phyloP scores from a whole-genome alignment of 1,140 invertebrate genomes.

The Scaptomyza pallida region DNA sequence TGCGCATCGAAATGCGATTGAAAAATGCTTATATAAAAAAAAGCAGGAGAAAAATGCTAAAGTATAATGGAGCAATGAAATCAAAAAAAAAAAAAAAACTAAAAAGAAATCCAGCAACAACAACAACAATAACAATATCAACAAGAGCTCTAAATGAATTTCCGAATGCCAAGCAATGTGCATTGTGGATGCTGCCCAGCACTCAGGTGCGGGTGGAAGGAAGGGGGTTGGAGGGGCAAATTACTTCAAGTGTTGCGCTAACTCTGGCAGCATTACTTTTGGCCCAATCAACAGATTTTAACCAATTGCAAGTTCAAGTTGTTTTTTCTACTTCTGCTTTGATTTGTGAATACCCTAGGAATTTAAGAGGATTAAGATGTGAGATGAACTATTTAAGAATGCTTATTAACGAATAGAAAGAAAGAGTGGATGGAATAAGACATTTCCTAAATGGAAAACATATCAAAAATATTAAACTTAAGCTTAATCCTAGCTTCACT shows the following conservation, averaged over 20 bases:
- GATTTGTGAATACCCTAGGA: slow-evolving; percentile 5
- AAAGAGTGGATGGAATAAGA: too few relatives aligned
- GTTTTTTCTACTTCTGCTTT: slow-evolving; percentile 12
- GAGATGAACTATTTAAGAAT: too few relatives aligned
- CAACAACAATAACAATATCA: slow-evolving; percentile 42
- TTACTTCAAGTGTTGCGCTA: not conserved
- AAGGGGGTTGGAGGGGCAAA: not conserved
- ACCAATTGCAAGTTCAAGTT: slow-evolving; percentile 33
- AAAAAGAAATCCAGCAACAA: slow-evolving; percentile 19
- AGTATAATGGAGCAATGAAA: slow-evolving; percentile 39
- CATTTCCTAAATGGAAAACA: too few relatives aligned
- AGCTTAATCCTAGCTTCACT: too few relatives aligned
- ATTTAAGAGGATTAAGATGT: too few relatives aligned
- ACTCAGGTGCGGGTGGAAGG: not conserved
- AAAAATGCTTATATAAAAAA: slow-evolving; percentile 80
- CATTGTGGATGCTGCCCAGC: slow-evolving; percentile 24
- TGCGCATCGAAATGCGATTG: slow-evolving; percentile 82
- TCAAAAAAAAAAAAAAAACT: slow-evolving; percentile 28
- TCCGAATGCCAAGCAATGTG: slow-evolving; percentile 74
- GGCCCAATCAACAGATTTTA: slow-evolving; percentile 39
- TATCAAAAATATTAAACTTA: too few relatives aligned
- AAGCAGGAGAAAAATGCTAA: slow-evolving; percentile 61
- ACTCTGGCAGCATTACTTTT: not conserved
- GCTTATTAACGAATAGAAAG: too few relatives aligned
- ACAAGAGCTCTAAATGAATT: slow-evolving; percentile 68